These are phyloP conservation scores for Xylota segnis DNA, from an alignment of 2,888 invertebrate genomes.

Conservation along the genomic window DNA sequence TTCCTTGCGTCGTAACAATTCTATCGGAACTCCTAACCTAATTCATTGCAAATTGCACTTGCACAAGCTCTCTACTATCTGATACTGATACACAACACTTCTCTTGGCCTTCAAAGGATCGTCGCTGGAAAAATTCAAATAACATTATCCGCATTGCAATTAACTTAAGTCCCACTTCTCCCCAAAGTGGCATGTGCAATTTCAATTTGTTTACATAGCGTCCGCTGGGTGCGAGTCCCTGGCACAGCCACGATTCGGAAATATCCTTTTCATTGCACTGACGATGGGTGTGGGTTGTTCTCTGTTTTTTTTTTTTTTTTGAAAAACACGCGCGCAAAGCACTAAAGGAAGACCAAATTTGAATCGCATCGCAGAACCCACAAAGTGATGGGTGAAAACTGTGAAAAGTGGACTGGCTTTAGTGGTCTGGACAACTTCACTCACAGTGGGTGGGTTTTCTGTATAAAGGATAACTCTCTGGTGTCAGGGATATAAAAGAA, in stretches of 20 bases:
- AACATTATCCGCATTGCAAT: constrained; percentile 64
- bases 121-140: constrained; percentile 30
- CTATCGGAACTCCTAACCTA: too few relatives aligned
- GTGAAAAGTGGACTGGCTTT: constrained; percentile 47
- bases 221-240: constrained; percentile 14
- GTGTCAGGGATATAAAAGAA: background rate
- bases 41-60: too few relatives aligned
- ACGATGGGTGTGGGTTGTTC: constrained; percentile 10
- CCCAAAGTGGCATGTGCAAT: constrained; percentile 61
- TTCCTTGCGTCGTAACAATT: too few relatives aligned
- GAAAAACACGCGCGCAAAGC: background rate
- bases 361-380: constrained; percentile 63
- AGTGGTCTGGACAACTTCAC: constrained; percentile 53
- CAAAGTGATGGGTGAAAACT: constrained; percentile 66
- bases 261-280: constrained; percentile 27
- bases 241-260: constrained; percentile 17
- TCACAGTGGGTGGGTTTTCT: constrained; percentile 1
- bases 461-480: constrained; percentile 25
- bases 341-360: constrained; percentile 30
- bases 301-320: constrained; percentile 31
- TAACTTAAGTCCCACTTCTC: constrained; percentile 56
- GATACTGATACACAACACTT: background rate
- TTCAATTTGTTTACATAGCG: constrained; percentile 53
- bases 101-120: constrained; percentile 15
- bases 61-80: too few relatives aligned